These are phyloP conservation scores for Rhynchotus rufescens DNA, from an alignment of 2,797 vertebrate genomes.

Conservation along the genomic window DNA sequence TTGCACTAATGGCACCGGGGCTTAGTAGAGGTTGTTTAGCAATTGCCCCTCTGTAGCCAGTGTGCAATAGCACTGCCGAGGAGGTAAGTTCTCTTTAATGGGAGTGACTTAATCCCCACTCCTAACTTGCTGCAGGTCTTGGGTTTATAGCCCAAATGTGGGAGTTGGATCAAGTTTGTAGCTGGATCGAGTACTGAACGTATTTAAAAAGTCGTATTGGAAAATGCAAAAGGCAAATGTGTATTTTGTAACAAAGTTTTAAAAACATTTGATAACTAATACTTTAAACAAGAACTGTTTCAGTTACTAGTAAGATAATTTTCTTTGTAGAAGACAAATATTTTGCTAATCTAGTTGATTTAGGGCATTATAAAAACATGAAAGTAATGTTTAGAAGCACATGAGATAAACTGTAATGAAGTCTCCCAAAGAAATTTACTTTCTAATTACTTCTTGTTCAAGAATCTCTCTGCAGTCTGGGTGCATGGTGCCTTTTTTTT, in stretches of 20 bases:
- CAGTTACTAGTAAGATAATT: neutral
- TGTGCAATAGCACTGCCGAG: neutral
- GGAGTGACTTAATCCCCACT: slow-evolving; percentile 16
- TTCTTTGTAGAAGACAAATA: neutral
- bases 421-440: neutral
- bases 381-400: neutral
- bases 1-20: slow-evolving; percentile 16
- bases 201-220: neutral
- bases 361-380: neutral
- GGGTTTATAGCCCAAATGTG: slow-evolving; percentile 15
- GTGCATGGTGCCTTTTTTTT: neutral
- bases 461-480: neutral
- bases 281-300: neutral
- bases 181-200: neutral
- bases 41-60: neutral
- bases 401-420: neutral
- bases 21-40: slow-evolving; percentile 8
- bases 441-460: neutral
- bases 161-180: neutral
- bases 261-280: neutral
- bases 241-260: neutral
- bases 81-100: slow-evolving; percentile 14
- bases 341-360: neutral
- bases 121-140: neutral
- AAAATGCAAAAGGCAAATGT: neutral